Evolutionary conservation across 2,113 vertebrate genomes (phyloP), one percentile per base, ranked within the genome.

Genomic region (Trogon surrucura): DNA sequence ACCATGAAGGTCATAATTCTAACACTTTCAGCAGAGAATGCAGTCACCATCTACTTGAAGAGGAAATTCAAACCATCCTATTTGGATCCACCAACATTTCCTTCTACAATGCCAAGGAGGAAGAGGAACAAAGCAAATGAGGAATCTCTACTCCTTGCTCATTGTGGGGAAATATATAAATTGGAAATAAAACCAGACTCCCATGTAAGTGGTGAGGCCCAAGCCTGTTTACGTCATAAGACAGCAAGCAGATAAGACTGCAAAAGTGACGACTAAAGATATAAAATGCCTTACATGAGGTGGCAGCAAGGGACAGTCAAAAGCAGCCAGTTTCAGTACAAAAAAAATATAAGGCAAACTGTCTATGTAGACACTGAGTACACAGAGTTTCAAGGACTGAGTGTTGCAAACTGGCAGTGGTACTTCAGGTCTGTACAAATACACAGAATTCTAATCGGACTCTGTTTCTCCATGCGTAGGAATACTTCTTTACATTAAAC

Each of bases 401-500:
- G 22, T 17, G 27, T 61, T 50, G 88, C 23, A 34, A 57, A 51
- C 25, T 23, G 47, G 38, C 50, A 65, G 25, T 14, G 10, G 13
- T 48, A 54, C 12, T 83, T 86, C 51, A 79, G 32, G 13, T 75
- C 77, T 41, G 20, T 26, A 47, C 0, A 0, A 62, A 47, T 6
- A 26, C 29, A 57, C 15, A 75, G 25, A 84, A 26, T 7, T 79
- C n/a, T 23, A 44, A 20, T 2, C 27, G 26, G 65, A 84, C 45
- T 66, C 13, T 25, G 15, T 36, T 80, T 12, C 56, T 81, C 32
- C 6, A 0, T 47, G 30, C 45, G 27, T 65, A 90, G 56, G 13
- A 96, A 88, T 53, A 81, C 18, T 45, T 85, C 61, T 58, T 91
- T 51, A 69, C 56, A 88, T 83, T 86, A 91, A 91, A 81, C 13